Conservation (phyloP, 2,888 invertebrate genomes). For the Aporophyla nigra region DNA sequence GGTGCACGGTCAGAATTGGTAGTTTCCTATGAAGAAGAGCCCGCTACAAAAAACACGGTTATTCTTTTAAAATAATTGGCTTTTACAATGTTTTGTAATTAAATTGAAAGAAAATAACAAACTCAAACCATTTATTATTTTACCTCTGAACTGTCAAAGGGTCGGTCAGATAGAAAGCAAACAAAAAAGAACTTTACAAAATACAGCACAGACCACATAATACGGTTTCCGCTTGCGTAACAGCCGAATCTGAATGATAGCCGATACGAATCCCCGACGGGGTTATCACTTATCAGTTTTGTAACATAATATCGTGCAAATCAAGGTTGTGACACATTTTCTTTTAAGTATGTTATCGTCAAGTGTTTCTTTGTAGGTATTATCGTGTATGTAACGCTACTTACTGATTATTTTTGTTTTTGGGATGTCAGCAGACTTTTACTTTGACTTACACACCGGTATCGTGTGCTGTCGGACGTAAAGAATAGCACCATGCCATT, state of each 20-base stretch:
- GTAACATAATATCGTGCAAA: constrained; percentile 77
- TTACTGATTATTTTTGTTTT: constrained; percentile 40
- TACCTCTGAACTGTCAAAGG: background rate
- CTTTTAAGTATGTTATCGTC: constrained; percentile 81
- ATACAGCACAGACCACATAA: constrained; percentile 31
- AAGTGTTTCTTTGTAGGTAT: constrained; percentile 70
- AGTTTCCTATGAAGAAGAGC: too few species aligned
- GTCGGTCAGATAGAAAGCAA: background rate
- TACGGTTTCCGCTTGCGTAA: constrained; percentile 83
- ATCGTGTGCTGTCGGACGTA: too few species aligned
- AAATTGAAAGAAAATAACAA: background rate
- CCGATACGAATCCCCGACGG: constrained; percentile 79
- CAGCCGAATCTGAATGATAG: constrained; percentile 82
- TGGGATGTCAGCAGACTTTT: background rate
- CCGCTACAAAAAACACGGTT: too few species aligned
- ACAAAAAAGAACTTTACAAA: constrained; percentile 5
- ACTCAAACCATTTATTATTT: background rate
- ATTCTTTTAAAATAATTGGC: too few species aligned
- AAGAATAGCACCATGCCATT: too few species aligned
- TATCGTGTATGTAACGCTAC: constrained; percentile 27
- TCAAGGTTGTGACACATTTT: constrained; percentile 90
- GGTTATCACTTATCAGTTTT: constrained; percentile 88
- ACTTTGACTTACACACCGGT: background rate
- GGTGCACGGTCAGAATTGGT: too few species aligned
- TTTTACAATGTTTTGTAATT: too few species aligned